Evolutionary conservation across 2,113 vertebrate species (phyloP), one percentile per base, ranked within the genome.

Genomic region (Tetraodon nigroviridis): DNA sequence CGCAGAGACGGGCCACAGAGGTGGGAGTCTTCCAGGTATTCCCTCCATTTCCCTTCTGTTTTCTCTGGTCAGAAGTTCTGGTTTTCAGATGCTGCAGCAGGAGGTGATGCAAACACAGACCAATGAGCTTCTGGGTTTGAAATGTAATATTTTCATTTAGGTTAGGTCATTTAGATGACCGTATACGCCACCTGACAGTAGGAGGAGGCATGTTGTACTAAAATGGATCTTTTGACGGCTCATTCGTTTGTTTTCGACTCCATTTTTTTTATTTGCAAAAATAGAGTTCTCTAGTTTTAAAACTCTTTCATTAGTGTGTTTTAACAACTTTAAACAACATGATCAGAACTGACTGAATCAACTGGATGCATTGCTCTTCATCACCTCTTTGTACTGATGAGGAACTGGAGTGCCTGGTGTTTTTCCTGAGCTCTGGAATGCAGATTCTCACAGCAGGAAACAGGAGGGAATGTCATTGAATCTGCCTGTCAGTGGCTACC

Each of bases 401-500:
- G 44, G 22, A 64, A 11, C 12, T 18, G 47, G 17, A 12, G 7
- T 24, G 1, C 69, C 40, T 71, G 58, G 49, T 49, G 46, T 61
- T 71, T 73, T 47, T 66, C 57, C 59, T 58, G 15, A 16, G 56
- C 48, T 46, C 61, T 63, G 73, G 76, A 82, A 73, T 79, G 79
- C 66, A 55, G 49, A 66, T 41, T 58, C 60, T 74, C 77, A 65
- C 83, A 72, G 72, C 72, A 55, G 87, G 85, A 81, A 69, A 71
- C 75, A 67, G 73, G 73, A 81, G 74, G 73, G 66, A 82, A 68
- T 62, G 58, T 75, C 45, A 10, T 44, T 61, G 66, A 71, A 51
- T 73, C 71, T 79, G 58, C 74, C 87, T 78, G 58, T 86, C 79
- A 57, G 63, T 51, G 53, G 51, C 69, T 60, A 67, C 73, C 70